Base-by-base conservation (phyloP, 1,140 invertebrate species). In the Parapsyche elsis region DNA sequence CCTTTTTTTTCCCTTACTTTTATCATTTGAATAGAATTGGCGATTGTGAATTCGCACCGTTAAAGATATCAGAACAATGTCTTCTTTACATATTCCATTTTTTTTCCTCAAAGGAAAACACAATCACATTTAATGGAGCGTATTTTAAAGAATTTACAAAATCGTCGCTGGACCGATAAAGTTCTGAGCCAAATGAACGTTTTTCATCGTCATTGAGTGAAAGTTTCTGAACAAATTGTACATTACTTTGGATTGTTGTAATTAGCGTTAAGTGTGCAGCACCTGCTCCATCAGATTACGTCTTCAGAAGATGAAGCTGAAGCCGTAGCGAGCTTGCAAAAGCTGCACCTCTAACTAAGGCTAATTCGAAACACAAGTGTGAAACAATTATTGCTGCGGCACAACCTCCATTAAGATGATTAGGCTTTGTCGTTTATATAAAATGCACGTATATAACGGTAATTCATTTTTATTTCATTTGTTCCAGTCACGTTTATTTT, bases 211-310 rank as follows among this genome's bases (percentile, higher is more conserved):
- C 53, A 57, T n/a, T 57, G 53, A 57, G 53, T 57, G 53, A 21
- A 57, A 57, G 53, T 38, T 38, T 38, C 30, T 4, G 30, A 38
- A 38, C 30, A 38, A 38, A 38, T 38, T 38, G 30, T 38, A 38
- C 30, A 38, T 38, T 38, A 38, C 7, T 38, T 38, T 38, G 30
- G 30, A 38, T 38, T 7, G 30, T 38, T 1, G 57, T 61, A 61
- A 61, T 61, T 61, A 61, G 16, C 57, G 16, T 21, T 19, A 61
- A 61, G 57, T 61, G 57, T 61, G 16, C 9, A 16, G 24, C 21
- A 71, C 16, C 67, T 71, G 67, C 30, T 71, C 21, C 26, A 71
- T 71, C 23, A 71, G 24, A 71, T 71, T 71, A 71, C 30, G 67
- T 71, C 23, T 44, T 26, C 67, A n/a, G 67, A 71, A 23, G 67